Evolutionary conservation across 2,888 invertebrate genomes (phyloP), one percentile per base, ranked within the genome.

Genomic region (Geophilus truncorum): DNA sequence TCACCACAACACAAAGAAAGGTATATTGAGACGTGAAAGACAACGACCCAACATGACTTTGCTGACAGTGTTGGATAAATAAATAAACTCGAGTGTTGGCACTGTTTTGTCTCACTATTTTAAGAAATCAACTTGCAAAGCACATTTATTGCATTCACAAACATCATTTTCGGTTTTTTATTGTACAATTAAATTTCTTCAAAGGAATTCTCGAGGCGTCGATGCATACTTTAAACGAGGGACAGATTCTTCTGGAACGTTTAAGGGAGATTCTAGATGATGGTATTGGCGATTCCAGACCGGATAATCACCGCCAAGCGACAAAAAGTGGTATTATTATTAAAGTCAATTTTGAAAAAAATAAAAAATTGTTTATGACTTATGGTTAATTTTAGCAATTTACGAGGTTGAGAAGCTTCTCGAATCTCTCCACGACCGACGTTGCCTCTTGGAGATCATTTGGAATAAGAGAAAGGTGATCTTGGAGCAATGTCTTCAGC

Each of bases 151-250:
- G 23, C 57, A 7, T 18, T 21, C 76, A 76, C 12, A n/a, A n/a
- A n/a, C 21, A 25, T 34, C 76, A 76, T 76, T 76, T 4, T 12
- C 1, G 12, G 21, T 32, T 18, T 76, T n/a, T 40, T 12, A 76
- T n/a, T 30, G 34, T 5, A 28, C 32, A 76, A 30, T 76, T 28
- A 76, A 76, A 23, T 10, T 76, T 40, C n/a, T 40, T 12, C n/a
- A 76, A n/a, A 88, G 89, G 86, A 82, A 91, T 94, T 86, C 88
- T 95, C 81, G 94, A 94, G 83, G 89, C 92, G 6, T 90, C 94
- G 1, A 93, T 94, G 91, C 90, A 90, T n/a, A 92, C 94, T 1
- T 88, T 95, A 78, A 93, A 93, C 85, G 91, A 93, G 83, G 95
- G 95, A 78, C 93, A 93, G 86, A 89, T 90, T 80, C 88, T 95